A percentile compares a stretch with the other conserved stretches of the same genome.
These are phyloP conservation scores for Heliconius ismenius DNA, from an alignment of 2,888 invertebrate species.

Conservation along the genomic window DNA sequence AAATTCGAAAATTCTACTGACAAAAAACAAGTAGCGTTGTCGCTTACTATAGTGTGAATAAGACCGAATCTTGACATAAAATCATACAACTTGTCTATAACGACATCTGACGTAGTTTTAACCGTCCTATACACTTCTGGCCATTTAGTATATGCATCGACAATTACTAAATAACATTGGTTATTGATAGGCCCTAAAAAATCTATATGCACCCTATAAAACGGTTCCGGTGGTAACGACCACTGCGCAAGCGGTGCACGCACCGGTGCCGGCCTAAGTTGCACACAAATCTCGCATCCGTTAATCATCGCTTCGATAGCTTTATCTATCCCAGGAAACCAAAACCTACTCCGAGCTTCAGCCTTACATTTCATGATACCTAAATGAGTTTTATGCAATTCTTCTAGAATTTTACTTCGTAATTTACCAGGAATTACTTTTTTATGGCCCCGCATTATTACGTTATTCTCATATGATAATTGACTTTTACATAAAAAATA, in stretches of 20 bases:
- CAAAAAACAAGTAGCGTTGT: constrained; percentile 46
- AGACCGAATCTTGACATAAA: constrained; percentile 46
- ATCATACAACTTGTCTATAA: constrained; percentile 45
- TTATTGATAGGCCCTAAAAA: constrained; percentile 40
- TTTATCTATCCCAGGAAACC: constrained; percentile 45
- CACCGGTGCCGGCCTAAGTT: constrained; percentile 26
- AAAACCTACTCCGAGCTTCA: constrained; percentile 42
- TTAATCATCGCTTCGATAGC: constrained; percentile 36
- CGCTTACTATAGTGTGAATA: constrained; percentile 45
- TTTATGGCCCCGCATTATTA: constrained; percentile 7
- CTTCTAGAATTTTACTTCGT: neutral
- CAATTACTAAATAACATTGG: constrained; percentile 35
- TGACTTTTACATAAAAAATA: neutral
- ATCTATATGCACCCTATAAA: constrained; percentile 45
- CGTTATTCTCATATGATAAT: neutral
- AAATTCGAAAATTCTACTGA: too few species aligned
- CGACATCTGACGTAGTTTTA: constrained; percentile 32
- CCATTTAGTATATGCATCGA: constrained; percentile 45
- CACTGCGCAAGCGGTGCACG: constrained; percentile 43
- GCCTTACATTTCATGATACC: constrained; percentile 43
- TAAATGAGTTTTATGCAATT: constrained; percentile 20
- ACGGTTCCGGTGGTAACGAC: constrained; percentile 32
- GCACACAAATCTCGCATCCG: constrained; percentile 40
- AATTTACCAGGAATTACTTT: constrained; percentile 9
- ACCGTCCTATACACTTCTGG: constrained; percentile 39